These are phyloP conservation scores for Cydia splendana DNA, from an alignment of 1,140 invertebrate species.

Conservation along the genomic window DNA sequence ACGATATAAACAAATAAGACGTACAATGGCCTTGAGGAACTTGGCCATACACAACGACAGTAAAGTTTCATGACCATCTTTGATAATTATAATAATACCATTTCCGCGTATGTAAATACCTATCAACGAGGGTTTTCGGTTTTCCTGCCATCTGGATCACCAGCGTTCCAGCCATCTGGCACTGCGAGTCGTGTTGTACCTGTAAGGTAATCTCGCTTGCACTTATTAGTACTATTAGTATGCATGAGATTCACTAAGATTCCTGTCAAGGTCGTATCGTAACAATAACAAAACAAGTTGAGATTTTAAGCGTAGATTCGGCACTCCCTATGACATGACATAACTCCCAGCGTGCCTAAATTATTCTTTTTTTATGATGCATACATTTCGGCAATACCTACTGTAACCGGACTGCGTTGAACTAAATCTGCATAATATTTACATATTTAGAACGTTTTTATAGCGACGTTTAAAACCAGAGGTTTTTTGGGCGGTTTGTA, in stretches of 20 bases:
- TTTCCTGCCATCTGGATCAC: too few species aligned
- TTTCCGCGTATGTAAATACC: too few species aligned
- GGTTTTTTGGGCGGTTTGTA: not conserved
- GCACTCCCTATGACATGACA: not conserved
- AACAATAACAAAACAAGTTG: too few species aligned
- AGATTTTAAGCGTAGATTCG: too few species aligned
- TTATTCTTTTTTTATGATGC: conserved; percentile 29
- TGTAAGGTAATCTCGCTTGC: too few species aligned
- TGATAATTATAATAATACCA: too few species aligned
- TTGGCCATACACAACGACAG: conserved; percentile 15
- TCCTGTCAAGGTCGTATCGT: too few species aligned
- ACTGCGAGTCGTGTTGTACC: too few species aligned
- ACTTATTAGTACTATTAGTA: too few species aligned
- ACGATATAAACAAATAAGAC: conserved; percentile 17
- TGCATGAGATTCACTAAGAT: too few species aligned
- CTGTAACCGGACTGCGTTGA: conserved; percentile 18
- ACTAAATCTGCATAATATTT: conserved; percentile 30
- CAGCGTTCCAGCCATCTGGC: too few species aligned
- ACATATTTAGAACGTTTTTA: conserved; percentile 30
- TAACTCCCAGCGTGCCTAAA: conserved; percentile 23
- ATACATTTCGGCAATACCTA: conserved; percentile 25
- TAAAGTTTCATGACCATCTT: not conserved
- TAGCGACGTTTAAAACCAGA: conserved; percentile 22
- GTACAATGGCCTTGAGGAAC: conserved; percentile 10
- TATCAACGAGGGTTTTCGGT: too few species aligned